phyloP scores from a whole-genome alignment of 2,888 invertebrate species.

The Falcaria lacertinaria region DNA sequence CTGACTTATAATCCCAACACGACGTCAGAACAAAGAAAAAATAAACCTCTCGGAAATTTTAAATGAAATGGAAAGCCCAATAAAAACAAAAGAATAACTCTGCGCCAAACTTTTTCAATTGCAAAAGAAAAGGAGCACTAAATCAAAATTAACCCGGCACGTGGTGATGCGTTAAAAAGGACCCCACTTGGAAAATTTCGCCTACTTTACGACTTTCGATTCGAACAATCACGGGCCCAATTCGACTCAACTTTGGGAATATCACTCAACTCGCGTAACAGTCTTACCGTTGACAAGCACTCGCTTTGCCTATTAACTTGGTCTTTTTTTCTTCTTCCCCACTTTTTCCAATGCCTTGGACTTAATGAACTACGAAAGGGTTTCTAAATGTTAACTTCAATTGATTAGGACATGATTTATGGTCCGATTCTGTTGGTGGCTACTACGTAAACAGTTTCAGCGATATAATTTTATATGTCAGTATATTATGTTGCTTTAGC shows the following conservation, averaged over 20 bases:
- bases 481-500: too few relatives aligned
- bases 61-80: not conserved
- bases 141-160: conserved; percentile 1
- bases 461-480: too few relatives aligned
- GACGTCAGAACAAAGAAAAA: not conserved
- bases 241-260: conserved; percentile 19
- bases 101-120: not conserved
- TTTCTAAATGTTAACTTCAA: not conserved
- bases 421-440: not conserved
- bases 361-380: conserved; percentile 15
- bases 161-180: conserved; percentile 3
- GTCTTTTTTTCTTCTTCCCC: conserved; percentile 28
- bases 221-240: conserved; percentile 5
- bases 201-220: conserved; percentile 23
- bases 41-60: not conserved
- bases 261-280: conserved; percentile 44
- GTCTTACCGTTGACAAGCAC: conserved; percentile 48
- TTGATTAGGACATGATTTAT: not conserved
- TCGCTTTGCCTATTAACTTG: conserved; percentile 50
- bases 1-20: too few relatives aligned
- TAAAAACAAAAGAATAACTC: not conserved
- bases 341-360: conserved; percentile 13
- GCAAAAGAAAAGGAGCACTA: not conserved
- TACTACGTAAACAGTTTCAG: too few relatives aligned
- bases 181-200: conserved; percentile 1